Conservation (phyloP, 1,140 invertebrate species). For the Drosophila saltans region DNA sequence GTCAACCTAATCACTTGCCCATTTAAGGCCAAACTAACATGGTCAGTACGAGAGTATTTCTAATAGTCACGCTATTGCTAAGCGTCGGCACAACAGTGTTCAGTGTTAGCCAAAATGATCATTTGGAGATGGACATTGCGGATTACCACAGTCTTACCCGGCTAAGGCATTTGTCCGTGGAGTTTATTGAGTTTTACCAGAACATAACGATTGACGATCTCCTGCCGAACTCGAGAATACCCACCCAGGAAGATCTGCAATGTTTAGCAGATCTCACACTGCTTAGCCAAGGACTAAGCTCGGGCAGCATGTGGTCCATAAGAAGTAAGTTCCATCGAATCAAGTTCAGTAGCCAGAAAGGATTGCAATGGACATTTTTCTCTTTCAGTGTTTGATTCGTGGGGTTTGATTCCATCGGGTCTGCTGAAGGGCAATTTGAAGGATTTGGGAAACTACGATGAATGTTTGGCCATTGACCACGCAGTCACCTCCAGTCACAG, state of each 20-base stretch:
- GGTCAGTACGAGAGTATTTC: neutral
- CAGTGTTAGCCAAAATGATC: neutral
- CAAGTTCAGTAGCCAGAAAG: neutral
- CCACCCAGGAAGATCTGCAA: conserved; percentile 12
- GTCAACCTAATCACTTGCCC: neutral
- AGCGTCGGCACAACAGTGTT: conserved; percentile 3
- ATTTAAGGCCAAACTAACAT: neutral
- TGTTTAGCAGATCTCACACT: conserved; percentile 34
- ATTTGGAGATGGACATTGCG: neutral
- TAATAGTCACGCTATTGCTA: neutral
- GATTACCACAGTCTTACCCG: neutral
- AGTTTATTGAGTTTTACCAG: conserved; percentile 31
- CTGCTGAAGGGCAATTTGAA: conserved; percentile 42
- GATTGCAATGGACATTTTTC: neutral
- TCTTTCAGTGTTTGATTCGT: conserved; percentile 51
- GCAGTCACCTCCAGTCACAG: conserved; percentile 8
- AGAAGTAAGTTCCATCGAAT: conserved; percentile 12
- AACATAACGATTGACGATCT: conserved; percentile 32
- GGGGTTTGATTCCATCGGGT: conserved; percentile 54
- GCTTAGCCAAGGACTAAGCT: conserved; percentile 8
- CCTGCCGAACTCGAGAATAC: neutral
- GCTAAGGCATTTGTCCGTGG: conserved; percentile 22
- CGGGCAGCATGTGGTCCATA: conserved; percentile 24
- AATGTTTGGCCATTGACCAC: conserved; percentile 48
- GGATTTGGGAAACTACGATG: conserved; percentile 57